Percentiles rank a stretch among this genome's conserved stretches.
Conservation (phyloP, 2,113 vertebrate genomes). For the Haemorhous mexicanus region DNA sequence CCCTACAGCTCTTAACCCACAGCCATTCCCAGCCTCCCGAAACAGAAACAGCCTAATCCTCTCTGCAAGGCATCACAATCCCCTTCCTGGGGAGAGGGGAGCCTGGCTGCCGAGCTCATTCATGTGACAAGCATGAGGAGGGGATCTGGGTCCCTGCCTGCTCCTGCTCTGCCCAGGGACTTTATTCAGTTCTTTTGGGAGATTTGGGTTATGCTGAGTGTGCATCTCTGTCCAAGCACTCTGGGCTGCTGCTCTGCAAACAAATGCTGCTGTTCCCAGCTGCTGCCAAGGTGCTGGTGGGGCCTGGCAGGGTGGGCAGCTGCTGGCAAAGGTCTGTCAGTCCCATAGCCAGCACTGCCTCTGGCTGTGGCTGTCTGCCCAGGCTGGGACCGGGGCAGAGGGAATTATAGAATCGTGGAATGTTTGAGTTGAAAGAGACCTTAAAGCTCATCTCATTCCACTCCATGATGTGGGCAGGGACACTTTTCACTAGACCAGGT, state of each 20-base stretch:
- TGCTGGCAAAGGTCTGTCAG: neutral
- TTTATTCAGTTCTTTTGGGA: constrained; percentile 11
- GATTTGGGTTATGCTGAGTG: constrained; percentile 45
- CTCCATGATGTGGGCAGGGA: neutral
- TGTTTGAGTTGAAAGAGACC: neutral
- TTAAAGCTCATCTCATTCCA: neutral
- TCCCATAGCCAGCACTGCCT: neutral
- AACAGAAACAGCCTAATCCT: constrained; percentile 41
- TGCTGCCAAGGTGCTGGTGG: rapidly evolving
- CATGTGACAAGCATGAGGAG: constrained; percentile 61
- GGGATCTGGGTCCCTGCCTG: constrained; percentile 32
- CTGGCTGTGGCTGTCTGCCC: neutral
- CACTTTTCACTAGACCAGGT: neutral
- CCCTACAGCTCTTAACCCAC: neutral
- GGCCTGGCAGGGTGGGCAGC: neutral
- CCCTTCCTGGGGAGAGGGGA: neutral
- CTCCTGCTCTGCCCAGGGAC: neutral
- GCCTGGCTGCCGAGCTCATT: constrained; percentile 30
- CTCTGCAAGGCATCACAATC: constrained; percentile 44
- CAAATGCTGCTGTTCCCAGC: neutral
- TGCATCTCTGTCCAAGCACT: neutral
- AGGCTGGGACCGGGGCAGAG: neutral
- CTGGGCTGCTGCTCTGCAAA: constrained; percentile 8
- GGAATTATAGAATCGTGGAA: neutral
- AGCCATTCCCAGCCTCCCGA: neutral